Percentiles rank a stretch among this genome's conserved stretches.
These are phyloP conservation scores for Dicrostonyx torquatus DNA, from an alignment of 2,797 vertebrate species.

Conservation along the genomic window DNA sequence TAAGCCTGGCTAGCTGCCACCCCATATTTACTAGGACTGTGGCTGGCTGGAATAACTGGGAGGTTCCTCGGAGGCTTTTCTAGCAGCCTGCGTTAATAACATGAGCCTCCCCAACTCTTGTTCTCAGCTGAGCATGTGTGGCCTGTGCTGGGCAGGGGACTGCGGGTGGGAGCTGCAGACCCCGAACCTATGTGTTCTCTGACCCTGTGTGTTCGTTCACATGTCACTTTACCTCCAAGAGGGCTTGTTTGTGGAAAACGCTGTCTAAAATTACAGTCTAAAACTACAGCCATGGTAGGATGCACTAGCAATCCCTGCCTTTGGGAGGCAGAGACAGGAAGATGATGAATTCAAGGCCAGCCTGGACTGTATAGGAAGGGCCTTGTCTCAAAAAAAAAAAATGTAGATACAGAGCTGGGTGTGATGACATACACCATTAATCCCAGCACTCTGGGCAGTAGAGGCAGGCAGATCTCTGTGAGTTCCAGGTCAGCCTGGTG, in stretches of 20 bases:
- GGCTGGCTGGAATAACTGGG: fast-evolving
- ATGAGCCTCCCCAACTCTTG: not conserved
- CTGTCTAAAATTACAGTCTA: not conserved
- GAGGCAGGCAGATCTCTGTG: not conserved
- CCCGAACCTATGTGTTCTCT: not conserved
- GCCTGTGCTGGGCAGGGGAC: not conserved
- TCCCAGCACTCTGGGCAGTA: not conserved
- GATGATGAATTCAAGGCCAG: not conserved
- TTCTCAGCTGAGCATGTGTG: not conserved
- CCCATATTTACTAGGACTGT: not conserved
- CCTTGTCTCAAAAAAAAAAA: not conserved
- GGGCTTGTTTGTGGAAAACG: not conserved
- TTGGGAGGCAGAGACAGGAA: not conserved
- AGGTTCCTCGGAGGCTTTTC: not conserved
- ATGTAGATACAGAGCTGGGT: not conserved
- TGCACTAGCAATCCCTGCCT: not conserved
- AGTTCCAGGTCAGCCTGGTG: not conserved
- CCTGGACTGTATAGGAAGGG: not conserved
- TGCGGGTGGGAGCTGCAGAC: not conserved
- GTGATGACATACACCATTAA: not conserved
- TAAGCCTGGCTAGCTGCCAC: not conserved
- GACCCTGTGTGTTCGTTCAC: not conserved
- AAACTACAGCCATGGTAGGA: too few relatives aligned
- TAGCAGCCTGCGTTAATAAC: not conserved
- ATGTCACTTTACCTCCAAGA: not conserved